Evolutionary conservation across 2,888 invertebrate genomes (phyloP).

Genomic region (Lochmaea crataegi): DNA sequence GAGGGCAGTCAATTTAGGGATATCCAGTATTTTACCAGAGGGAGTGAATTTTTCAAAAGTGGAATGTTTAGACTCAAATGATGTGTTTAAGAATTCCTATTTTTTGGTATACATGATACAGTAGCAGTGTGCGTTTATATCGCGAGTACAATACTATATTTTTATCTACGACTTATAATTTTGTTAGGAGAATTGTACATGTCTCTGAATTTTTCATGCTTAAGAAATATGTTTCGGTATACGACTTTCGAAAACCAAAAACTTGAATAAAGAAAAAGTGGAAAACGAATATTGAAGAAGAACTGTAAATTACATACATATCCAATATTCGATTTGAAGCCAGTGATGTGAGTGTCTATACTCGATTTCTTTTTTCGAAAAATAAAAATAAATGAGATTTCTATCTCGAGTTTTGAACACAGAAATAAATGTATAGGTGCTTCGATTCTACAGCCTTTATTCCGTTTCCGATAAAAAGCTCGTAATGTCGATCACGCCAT

Average conservation of each 20-base stretch:
- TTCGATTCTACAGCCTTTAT: conserved; percentile 12
- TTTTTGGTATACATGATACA: no score
- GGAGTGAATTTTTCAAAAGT: no score
- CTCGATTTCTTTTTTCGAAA: conserved; percentile 35
- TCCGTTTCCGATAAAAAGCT: conserved; percentile 28
- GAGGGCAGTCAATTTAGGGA: no score
- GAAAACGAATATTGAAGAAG: neutral
- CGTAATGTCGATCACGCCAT: neutral
- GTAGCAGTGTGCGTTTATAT: no score
- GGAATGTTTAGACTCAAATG: no score
- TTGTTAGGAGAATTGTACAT: no score
- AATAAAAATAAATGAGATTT: conserved; percentile 46
- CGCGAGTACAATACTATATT: no score
- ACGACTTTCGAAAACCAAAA: conserved; percentile 8
- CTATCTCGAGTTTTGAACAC: conserved; percentile 25
- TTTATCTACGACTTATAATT: no score
- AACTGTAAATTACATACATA: conserved; percentile 38
- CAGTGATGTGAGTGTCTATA: conserved; percentile 39
- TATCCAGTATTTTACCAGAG: no score
- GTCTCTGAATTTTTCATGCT: no score
- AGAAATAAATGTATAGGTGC: conserved; percentile 29
- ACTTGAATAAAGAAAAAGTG: conserved; percentile 21
- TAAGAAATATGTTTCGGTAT: no score
- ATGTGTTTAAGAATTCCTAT: no score
- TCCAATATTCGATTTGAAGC: conserved; percentile 40